Evolutionary conservation across 2,888 invertebrate species (phyloP), one percentile per base, ranked within the genome.

Genomic region (Caenorhabditis auriculariae): DNA sequence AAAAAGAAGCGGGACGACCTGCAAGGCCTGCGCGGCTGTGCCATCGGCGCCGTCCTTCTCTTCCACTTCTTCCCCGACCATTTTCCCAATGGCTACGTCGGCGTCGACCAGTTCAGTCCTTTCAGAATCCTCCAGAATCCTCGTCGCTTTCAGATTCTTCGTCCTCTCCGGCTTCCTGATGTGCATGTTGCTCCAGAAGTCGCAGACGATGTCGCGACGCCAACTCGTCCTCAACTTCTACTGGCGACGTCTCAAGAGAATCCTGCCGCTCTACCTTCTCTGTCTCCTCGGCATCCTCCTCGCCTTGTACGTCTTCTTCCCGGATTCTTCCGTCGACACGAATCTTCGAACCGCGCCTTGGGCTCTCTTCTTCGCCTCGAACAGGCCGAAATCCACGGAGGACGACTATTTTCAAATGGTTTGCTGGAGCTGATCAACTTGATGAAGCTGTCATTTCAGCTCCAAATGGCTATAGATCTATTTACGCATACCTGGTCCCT

Each of bases 401-500:
- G 28, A 48, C n/a, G 52, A 43, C 19, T 58, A 58, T 27, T 46
- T 47, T 46, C 42, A 58, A 21, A 27, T 29, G 42, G 46, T 47
- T 7, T 7, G 35, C 27, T n/a, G n/a, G 26, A 5, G 2, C 7
- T n/a, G 17, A 39, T n/a, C 17, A 21, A 21, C 9, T n/a, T 12
- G 35, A 28, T 2, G 28, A 28, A 4, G n/a, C 17, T 5, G 6
- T 26, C n/a, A 26, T 17, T 52, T 28, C 48, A 62, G 60, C 38
- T 70, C 12, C 41, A 50, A 9, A 46, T 60, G 9, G 64, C 60
- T 5, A 55, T 52, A 27, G 61, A 68, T 55, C 43, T 68, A 5
- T 71, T 67, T 54, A 68, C 66, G 15, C 70, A 71, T 38, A 71
- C 66, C 0, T 71, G 71, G 71, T 70, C 70, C 0, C 55, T 70